phyloP scores from a whole-genome alignment of 2,113 vertebrate species.

The Ictidomys tridecemlineatus region DNA sequence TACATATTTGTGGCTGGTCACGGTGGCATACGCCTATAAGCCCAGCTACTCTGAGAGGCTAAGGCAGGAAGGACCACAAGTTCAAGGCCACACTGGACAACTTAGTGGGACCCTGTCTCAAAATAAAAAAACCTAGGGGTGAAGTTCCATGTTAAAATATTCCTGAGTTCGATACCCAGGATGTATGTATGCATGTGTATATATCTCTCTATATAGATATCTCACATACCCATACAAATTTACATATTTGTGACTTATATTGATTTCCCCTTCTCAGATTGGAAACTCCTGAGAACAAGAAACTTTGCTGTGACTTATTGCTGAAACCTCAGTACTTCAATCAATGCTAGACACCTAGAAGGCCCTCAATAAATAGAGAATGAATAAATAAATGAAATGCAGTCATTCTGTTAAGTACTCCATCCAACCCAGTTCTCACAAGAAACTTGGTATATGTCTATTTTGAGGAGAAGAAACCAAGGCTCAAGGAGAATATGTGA shows the following conservation, averaged over 20 bases:
- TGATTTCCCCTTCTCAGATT: conserved; percentile 10
- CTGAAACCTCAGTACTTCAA: conserved; percentile 4
- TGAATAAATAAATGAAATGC: conserved; percentile 34
- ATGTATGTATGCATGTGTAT: too few relatives aligned
- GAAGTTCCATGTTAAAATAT: not conserved
- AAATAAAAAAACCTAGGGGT: not conserved
- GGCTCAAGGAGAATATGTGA: not conserved
- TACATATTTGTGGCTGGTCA: conserved; percentile 11
- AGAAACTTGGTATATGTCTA: conserved; percentile 23
- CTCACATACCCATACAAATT: not conserved
- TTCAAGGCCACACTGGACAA: not conserved
- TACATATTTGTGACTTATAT: conserved; percentile 42
- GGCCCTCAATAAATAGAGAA: not conserved
- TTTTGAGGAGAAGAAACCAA: conserved; percentile 46
- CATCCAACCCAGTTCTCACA: conserved; percentile 31
- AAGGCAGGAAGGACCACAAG: not conserved
- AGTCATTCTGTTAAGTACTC: not conserved
- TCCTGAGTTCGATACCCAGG: not conserved
- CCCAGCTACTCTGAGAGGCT: not conserved
- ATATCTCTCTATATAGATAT: too few relatives aligned
- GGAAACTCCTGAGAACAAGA: conserved; percentile 14
- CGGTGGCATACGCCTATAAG: not conserved
- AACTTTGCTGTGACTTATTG: conserved; percentile 20
- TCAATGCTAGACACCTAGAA: conserved; percentile 1
- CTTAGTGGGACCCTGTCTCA: not conserved